phyloP scores from a whole-genome alignment of 2,888 invertebrate genomes.

The Patella pellucida region DNA sequence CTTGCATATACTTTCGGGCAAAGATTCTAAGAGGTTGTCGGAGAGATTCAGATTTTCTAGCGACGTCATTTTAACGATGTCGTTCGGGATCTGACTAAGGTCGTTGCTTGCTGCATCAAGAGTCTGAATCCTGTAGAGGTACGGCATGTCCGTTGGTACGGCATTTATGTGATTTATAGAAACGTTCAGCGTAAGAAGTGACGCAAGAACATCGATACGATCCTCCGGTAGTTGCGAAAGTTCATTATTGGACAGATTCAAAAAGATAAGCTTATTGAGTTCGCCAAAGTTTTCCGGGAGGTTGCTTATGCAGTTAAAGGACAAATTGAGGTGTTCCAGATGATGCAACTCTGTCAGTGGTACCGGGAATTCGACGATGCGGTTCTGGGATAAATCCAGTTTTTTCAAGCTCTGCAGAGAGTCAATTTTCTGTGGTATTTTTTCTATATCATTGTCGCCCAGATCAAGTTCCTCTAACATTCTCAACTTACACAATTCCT shows the following conservation, averaged over 20 bases:
- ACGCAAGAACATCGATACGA: slow-evolving; percentile 83
- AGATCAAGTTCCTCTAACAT: slow-evolving; percentile 57
- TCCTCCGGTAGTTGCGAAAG: slow-evolving; percentile 61
- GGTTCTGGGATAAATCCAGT: slow-evolving; percentile 77
- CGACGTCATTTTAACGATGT: slow-evolving; percentile 70
- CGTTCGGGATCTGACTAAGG: slow-evolving; percentile 57
- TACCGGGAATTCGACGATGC: slow-evolving; percentile 73
- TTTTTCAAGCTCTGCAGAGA: slow-evolving; percentile 68
- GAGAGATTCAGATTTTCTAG: slow-evolving; percentile 84
- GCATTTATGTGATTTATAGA: slow-evolving; percentile 85
- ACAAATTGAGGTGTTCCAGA: slow-evolving; percentile 59
- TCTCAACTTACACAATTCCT: slow-evolving; percentile 54
- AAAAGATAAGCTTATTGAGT: slow-evolving; percentile 55
- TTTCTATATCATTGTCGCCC: slow-evolving; percentile 50
- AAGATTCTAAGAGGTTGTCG: slow-evolving; percentile 80
- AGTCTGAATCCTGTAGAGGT: slow-evolving; percentile 58
- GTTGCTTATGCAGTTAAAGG: slow-evolving; percentile 58
- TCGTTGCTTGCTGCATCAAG: slow-evolving; percentile 60
- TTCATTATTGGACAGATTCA: slow-evolving; percentile 65
- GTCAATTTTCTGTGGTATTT: slow-evolving; percentile 44
- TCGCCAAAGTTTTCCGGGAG: slow-evolving; percentile 65
- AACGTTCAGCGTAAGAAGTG: slow-evolving; percentile 80
- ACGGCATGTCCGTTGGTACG: slow-evolving; percentile 73
- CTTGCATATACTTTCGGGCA: slow-evolving; percentile 66
- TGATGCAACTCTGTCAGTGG: slow-evolving; percentile 46